Evolutionary conservation across 2,113 vertebrate species (phyloP).

Genomic region (Silurus asotus): DNA sequence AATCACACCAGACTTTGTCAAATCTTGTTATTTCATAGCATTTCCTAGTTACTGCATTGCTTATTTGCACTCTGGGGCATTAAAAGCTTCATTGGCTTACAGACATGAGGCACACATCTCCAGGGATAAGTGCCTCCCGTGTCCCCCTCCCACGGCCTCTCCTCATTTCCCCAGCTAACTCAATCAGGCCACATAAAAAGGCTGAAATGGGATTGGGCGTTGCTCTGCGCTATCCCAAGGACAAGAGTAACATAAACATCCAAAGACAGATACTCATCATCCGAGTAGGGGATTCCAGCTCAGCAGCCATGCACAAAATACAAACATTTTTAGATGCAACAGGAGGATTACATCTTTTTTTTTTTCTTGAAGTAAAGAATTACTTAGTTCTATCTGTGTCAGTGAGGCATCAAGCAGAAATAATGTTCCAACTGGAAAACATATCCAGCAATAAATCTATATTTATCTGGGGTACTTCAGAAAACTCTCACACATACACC

Average conservation of each 20-base stretch:
- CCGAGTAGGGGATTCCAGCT: conserved; percentile 13
- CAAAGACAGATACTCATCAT: conserved; percentile 23
- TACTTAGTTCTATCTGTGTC: neutral
- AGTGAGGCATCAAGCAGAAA: neutral
- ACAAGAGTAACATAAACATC: conserved; percentile 58
- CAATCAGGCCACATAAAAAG: conserved; percentile 67
- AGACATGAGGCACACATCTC: conserved; percentile 29
- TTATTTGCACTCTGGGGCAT: conserved; percentile 55
- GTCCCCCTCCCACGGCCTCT: conserved; percentile 24
- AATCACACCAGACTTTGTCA: neutral
- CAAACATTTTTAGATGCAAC: conserved; percentile 3
- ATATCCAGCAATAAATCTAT: conserved; percentile 4
- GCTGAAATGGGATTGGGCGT: conserved; percentile 25
- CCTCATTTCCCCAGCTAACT: conserved; percentile 58
- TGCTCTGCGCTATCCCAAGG: conserved; percentile 50
- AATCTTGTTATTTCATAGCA: conserved; percentile 35
- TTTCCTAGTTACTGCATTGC: conserved; percentile 49
- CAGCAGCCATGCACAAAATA: neutral
- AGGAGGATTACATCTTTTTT: conserved; percentile 16
- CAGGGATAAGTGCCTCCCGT: neutral
- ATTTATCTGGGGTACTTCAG: neutral
- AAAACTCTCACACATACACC: neutral
- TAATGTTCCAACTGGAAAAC: neutral
- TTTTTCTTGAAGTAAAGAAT: neutral
- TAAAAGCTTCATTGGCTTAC: conserved; percentile 33